These are phyloP conservation scores for Desmodus rotundus DNA, from an alignment of 2,113 vertebrate genomes.

Conservation along the genomic window DNA sequence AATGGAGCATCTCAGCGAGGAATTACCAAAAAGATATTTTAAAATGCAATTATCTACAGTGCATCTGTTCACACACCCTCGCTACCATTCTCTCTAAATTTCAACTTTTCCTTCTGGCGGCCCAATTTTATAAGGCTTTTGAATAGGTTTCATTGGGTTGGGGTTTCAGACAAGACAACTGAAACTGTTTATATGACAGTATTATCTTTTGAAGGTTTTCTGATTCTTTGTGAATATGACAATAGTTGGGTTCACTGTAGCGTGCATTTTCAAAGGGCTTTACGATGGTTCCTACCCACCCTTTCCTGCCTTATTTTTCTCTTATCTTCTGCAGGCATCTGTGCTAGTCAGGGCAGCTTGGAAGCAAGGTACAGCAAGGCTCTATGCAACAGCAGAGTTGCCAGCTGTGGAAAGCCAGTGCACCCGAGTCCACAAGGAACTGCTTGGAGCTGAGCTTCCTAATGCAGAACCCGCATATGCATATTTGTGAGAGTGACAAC, in stretches of 20 bases:
- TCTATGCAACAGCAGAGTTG: background rate
- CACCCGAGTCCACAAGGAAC: background rate
- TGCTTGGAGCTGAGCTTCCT: background rate
- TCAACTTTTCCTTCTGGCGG: constrained; percentile 51
- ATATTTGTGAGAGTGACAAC: background rate
- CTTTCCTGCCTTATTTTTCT: background rate
- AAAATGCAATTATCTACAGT: constrained; percentile 38
- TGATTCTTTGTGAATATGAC: background rate
- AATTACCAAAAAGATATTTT: constrained; percentile 54
- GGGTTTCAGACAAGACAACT: constrained; percentile 8
- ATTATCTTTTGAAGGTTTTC: background rate
- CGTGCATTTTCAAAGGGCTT: background rate
- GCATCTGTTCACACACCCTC: constrained; percentile 59
- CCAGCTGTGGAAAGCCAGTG: background rate
- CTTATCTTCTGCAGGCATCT: background rate
- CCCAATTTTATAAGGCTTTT: background rate
- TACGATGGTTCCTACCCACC: background rate
- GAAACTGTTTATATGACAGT: background rate
- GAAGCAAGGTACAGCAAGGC: background rate
- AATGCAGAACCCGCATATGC: background rate
- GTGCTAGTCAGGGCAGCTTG: background rate
- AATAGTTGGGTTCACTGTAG: background rate
- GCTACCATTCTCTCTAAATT: constrained; percentile 55
- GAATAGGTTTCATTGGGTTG: background rate
- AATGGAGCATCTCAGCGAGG: constrained; percentile 43